Conservation (phyloP, 1,140 invertebrate genomes). For the Aphelenchoides besseyi region DNA sequence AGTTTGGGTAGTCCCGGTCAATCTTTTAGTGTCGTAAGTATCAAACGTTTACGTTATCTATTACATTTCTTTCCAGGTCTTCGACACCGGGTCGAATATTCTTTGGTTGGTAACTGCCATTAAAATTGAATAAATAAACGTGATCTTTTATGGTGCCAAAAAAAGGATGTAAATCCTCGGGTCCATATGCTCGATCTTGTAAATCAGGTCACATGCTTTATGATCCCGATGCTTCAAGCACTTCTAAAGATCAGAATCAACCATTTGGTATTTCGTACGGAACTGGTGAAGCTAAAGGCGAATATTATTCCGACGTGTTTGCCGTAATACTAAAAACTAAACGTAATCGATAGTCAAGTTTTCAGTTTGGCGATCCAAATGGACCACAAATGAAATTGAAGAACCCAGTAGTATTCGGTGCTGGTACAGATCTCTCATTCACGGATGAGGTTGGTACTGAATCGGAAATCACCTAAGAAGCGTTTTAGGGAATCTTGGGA, state of each 20-base stretch:
- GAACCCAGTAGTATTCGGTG: conserved; percentile 2
- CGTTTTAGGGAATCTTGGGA: conserved; percentile 3
- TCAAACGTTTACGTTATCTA: neutral
- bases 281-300: conserved; percentile 9
- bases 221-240: conserved; percentile 4
- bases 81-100: conserved; percentile 10
- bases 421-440: no score
- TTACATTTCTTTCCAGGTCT: no score
- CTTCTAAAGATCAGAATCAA: conserved; percentile 1
- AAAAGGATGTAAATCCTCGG: conserved; percentile 16
- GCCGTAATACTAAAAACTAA: no score
- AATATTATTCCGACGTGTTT: conserved; percentile 5
- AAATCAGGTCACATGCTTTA: neutral
- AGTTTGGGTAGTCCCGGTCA: neutral
- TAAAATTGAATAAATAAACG: neutral
- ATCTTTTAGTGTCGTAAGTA: conserved; percentile 10
- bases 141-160: conserved; percentile 7
- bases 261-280: conserved; percentile 1
- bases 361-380: neutral
- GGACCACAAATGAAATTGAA: neutral
- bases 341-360: no score
- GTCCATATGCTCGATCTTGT: conserved; percentile 6
- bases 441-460: neutral
- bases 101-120: neutral
- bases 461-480: neutral